phyloP scores from a whole-genome alignment of 2,888 invertebrate species.

The Escarpia spicata region DNA sequence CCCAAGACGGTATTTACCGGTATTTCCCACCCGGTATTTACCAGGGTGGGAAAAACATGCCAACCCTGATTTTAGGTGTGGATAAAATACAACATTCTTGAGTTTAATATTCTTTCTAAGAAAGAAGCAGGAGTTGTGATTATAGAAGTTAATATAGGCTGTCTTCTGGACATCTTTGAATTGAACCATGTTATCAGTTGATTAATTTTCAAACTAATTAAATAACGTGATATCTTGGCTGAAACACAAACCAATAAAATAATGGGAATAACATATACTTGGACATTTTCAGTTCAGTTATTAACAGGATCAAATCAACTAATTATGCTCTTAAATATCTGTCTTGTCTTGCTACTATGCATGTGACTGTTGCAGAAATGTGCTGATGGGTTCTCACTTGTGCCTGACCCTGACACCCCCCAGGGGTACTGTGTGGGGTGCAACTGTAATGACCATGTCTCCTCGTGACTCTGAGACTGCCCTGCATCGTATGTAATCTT shows the following conservation, averaged over 20 bases:
- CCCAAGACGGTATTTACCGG: too few species aligned
- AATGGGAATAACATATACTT: not conserved
- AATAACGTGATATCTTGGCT: not conserved
- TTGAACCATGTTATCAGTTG: not conserved
- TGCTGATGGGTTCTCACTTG: constrained; percentile 50
- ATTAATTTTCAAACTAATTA: not conserved
- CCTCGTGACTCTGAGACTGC: constrained; percentile 62
- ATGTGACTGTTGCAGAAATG: constrained; percentile 39
- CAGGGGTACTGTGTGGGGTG: constrained; percentile 69
- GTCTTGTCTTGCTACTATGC: not conserved
- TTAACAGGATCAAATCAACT: not conserved
- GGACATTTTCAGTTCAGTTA: not conserved
- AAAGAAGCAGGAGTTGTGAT: too few species aligned
- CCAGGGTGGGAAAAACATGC: too few species aligned
- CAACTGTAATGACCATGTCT: constrained; percentile 76
- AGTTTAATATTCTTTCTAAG: too few species aligned
- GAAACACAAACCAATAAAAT: not conserved
- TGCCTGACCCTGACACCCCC: constrained; percentile 48
- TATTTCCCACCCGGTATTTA: too few species aligned
- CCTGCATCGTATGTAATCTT: constrained; percentile 54
- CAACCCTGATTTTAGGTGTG: too few species aligned
- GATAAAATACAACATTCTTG: too few species aligned
- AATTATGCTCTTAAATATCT: not conserved
- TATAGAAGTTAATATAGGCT: too few species aligned
- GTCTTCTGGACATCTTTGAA: too few species aligned